Base-by-base conservation (phyloP, 2,797 vertebrate species). In the Bradypodion pumilum region DNA sequence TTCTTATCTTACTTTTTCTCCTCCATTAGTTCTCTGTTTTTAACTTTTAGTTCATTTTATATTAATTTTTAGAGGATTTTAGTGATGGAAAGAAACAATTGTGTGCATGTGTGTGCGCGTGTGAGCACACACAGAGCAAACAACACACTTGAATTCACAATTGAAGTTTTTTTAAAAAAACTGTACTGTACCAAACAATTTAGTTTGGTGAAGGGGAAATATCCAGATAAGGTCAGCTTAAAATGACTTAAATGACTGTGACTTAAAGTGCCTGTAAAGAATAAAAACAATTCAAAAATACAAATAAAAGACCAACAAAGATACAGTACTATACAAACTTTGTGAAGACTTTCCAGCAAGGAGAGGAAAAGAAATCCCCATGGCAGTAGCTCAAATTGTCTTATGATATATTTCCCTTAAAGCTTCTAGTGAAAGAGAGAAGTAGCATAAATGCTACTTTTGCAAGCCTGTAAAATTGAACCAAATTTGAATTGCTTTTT, bases 371-470 rank as follows among this genome's bases (percentile, higher is more conserved):
- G 19, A 80, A 70, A 27, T 32, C 44, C 37, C 7, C 56, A 56
- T 74, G 21, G 7, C 56, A 77, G 10, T 27, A 62, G 56, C 35
- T 37, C 7, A 60, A 62, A 6, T 62, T 40, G 35, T 42, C 27
- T 56, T 56, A 56, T 21, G 21, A 56, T 56, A 56, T 15, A 56
- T 56, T 89, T 73, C 76, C 56, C 40, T 70, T 23, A 70, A 65
- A 81, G 13, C 66, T 49, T 88, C 83, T 29, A 60, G 29, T 83
- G 80, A n/a, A 92, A 72, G 0, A 0, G 32, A 84, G 80, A 79
- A 87, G 83, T 84, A 35, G 60, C 78, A 49, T 15, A 82, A 74
- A 52, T 81, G 76, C 25, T 68, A 4, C 7, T 68, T 68, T 59
- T 46, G 9, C 15, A 66, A 27, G 32, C 44, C 63, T 66, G 37